Conservation (phyloP, 2,888 invertebrate genomes). For the Tenthredo distinguenda region DNA sequence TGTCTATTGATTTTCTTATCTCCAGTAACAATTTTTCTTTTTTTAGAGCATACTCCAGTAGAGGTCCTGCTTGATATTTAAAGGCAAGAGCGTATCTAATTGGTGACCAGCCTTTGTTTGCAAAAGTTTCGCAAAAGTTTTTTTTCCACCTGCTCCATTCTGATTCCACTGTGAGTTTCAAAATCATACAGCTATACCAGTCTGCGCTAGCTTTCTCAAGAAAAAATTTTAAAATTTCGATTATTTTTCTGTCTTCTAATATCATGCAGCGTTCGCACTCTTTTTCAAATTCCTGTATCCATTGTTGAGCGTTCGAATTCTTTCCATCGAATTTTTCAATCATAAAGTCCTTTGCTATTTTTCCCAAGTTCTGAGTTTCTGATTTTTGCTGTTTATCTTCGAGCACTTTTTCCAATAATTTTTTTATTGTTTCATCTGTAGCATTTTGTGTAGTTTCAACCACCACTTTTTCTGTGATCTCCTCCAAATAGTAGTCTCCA, state of each 20-base stretch:
- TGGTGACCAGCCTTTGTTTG: constrained; percentile 61
- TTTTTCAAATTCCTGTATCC: constrained; percentile 58
- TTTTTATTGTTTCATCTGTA: constrained; percentile 23
- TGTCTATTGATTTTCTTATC: constrained; percentile 60
- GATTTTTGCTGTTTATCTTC: constrained; percentile 45
- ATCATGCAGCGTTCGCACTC: constrained; percentile 56
- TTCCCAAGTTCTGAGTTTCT: constrained; percentile 48
- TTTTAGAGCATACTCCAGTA: constrained; percentile 63
- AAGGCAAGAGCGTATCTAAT: constrained; percentile 61
- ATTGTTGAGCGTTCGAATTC: constrained; percentile 56
- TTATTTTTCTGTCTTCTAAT: constrained; percentile 41
- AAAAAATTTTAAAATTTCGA: constrained; percentile 54
- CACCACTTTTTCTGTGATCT: constrained; percentile 43
- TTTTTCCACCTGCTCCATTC: constrained; percentile 57
- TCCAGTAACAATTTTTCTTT: constrained; percentile 62
- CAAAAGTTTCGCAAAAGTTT: constrained; percentile 60
- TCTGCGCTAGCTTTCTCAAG: constrained; percentile 51
- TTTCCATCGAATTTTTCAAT: constrained; percentile 57
- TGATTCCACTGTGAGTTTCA: constrained; percentile 56
- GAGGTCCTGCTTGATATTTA: constrained; percentile 61
- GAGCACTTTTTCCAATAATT: constrained; percentile 48
- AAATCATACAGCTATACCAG: constrained; percentile 58
- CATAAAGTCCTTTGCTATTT: constrained; percentile 53
- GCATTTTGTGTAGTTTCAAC: background rate
- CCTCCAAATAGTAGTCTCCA: constrained; percentile 52